Percentiles rank a stretch among this genome's conserved stretches.
Evolutionary conservation across 2,113 vertebrate species (phyloP).

Genomic region (Pterocles gutturalis): DNA sequence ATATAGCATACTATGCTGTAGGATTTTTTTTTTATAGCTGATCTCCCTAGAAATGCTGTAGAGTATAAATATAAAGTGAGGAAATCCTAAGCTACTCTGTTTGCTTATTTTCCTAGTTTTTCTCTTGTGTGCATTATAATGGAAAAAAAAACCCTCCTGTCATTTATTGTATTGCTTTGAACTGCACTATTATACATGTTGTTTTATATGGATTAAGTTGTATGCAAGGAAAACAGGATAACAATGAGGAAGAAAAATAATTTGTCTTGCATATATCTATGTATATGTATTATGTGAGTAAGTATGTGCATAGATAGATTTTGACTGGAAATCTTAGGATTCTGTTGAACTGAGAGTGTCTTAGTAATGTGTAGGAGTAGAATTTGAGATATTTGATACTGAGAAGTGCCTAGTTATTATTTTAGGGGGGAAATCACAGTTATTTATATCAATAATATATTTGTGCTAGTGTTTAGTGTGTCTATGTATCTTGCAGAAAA

Average conservation of each 20-base stretch:
- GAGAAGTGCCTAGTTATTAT: slow-evolving; percentile 24
- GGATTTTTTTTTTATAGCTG: neutral
- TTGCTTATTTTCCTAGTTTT: slow-evolving; percentile 63
- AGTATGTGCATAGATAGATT: slow-evolving; percentile 56
- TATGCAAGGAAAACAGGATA: slow-evolving; percentile 50
- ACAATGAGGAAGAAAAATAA: slow-evolving; percentile 40
- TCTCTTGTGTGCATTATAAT: slow-evolving; percentile 31
- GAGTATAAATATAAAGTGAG: neutral
- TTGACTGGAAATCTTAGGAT: slow-evolving; percentile 17
- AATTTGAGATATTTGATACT: slow-evolving; percentile 26
- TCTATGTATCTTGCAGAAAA: slow-evolving; percentile 35
- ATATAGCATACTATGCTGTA: neutral
- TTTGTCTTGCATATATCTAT: slow-evolving; percentile 12
- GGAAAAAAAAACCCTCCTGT: slow-evolving; percentile 16
- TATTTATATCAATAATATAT: slow-evolving; percentile 43
- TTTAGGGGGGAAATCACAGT: neutral
- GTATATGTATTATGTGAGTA: slow-evolving; percentile 32
- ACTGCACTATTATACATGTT: neutral
- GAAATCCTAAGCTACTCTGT: slow-evolving; percentile 30
- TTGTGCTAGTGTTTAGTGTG: slow-evolving; percentile 66
- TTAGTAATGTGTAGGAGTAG: slow-evolving; percentile 58
- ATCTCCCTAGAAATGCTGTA: neutral
- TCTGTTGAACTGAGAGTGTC: slow-evolving; percentile 26
- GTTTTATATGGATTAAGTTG: slow-evolving; percentile 7
- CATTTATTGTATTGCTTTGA: slow-evolving; percentile 30